Percentiles rank a stretch among this genome's conserved stretches.
Conservation (phyloP, 2,888 invertebrate genomes). For the Nycteola revayana region DNA sequence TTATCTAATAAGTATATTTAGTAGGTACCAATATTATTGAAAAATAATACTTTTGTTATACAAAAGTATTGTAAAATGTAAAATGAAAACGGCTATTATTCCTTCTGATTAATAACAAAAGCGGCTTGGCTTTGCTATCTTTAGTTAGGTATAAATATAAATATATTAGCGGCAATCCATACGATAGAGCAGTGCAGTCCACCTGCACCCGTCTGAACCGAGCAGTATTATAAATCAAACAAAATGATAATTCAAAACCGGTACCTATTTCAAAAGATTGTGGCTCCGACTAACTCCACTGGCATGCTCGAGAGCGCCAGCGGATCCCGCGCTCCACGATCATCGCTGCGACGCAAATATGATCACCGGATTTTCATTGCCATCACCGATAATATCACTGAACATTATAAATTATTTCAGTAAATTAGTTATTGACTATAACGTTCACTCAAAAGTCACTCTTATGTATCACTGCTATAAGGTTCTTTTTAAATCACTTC, state of each 20-base stretch:
- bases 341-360: constrained; percentile 37
- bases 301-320: constrained; percentile 54
- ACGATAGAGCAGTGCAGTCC: constrained; percentile 41
- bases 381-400: constrained; percentile 54
- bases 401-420: constrained; percentile 48
- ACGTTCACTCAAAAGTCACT: constrained; percentile 49
- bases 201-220: constrained; percentile 51
- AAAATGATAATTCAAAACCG: constrained; percentile 80
- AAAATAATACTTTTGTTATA: no score
- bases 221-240: constrained; percentile 72
- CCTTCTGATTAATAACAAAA: constrained; percentile 5
- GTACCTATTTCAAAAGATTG: constrained; percentile 77
- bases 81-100: no score
- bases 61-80: no score
- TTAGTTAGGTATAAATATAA: constrained; percentile 14
- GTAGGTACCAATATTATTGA: no score
- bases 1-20: no score
- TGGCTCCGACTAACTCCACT: constrained; percentile 72
- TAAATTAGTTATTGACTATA: constrained; percentile 48
- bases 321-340: constrained; percentile 69
- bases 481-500: constrained; percentile 53
- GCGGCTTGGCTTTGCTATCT: constrained; percentile 13
- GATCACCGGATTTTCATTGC: constrained; percentile 39
- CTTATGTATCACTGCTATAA: constrained; percentile 43
- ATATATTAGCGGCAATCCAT: constrained; percentile 19